Evolutionary conservation across 2,797 vertebrate species (phyloP).

Genomic region (Echeneis naucrates): DNA sequence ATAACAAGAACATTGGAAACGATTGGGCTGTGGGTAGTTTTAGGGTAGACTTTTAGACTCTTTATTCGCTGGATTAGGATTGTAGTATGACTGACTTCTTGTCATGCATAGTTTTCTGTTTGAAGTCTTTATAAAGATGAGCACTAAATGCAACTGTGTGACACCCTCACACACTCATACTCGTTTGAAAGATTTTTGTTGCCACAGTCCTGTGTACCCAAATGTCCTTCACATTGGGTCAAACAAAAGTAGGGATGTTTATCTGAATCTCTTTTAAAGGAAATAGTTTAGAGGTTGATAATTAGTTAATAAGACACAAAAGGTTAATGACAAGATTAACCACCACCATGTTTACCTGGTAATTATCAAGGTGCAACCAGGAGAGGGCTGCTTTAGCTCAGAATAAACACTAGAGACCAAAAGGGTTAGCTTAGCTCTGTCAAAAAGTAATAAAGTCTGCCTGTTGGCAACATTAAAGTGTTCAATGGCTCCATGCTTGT

Average conservation of each 20-base stretch:
- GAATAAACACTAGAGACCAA: neutral
- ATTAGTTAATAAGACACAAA: too few species aligned
- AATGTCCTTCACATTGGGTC: neutral
- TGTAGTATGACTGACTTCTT: neutral
- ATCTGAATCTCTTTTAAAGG: neutral
- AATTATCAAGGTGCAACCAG: neutral
- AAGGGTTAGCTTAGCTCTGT: neutral
- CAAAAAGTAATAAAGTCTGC: neutral
- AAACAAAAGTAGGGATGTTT: neutral
- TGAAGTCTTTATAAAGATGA: neutral
- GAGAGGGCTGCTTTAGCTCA: neutral
- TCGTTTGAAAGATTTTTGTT: neutral
- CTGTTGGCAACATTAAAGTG: too few species aligned
- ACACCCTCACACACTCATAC: too few species aligned
- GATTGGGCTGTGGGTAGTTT: constrained; percentile 11
- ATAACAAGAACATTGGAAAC: constrained; percentile 27
- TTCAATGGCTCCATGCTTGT: too few species aligned
- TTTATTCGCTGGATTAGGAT: neutral
- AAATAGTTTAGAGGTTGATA: neutral
- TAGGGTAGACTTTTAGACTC: neutral
- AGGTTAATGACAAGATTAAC: neutral
- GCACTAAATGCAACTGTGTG: too few species aligned
- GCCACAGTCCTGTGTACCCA: neutral
- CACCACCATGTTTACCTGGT: neutral
- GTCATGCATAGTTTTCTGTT: too few species aligned